Percentiles rank a stretch among this genome's conserved stretches.
phyloP scores from a whole-genome alignment of 1,140 invertebrate species.

The Macrosteles quadrilineatus region DNA sequence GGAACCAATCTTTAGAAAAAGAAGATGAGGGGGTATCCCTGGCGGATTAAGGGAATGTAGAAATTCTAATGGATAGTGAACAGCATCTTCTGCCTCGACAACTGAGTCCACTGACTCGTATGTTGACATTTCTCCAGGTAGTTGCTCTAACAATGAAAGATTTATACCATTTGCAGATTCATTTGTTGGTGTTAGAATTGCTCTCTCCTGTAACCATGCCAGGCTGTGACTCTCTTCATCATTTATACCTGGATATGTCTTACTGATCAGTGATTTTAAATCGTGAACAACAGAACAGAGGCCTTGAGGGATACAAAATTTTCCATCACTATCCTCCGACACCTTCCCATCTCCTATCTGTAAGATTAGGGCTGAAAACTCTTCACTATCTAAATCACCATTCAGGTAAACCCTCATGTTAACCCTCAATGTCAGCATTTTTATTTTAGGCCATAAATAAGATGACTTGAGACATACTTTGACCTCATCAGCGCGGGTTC shows the following conservation, averaged over 20 bases:
- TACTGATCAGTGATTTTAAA: not conserved
- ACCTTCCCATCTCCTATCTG: not conserved
- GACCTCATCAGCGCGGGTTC: not conserved
- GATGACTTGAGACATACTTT: not conserved
- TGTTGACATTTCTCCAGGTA: not conserved
- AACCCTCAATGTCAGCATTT: conserved; percentile 3
- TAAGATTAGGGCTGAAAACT: not conserved
- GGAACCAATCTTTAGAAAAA: too few relatives aligned
- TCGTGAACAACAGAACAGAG: not conserved
- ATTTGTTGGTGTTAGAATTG: not conserved
- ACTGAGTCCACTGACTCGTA: conserved; percentile 40
- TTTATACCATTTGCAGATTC: not conserved
- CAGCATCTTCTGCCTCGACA: conserved; percentile 42
- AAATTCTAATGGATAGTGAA: conserved; percentile 49
- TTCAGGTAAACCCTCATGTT: conserved; percentile 5
- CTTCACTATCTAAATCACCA: not conserved
- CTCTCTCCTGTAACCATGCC: conserved; percentile 5
- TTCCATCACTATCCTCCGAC: not conserved
- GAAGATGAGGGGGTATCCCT: conserved; percentile 48
- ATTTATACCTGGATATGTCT: not conserved
- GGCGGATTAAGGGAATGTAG: conserved; percentile 47
- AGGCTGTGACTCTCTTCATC: not conserved
- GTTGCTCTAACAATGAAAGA: conserved; percentile 4
- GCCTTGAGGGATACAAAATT: not conserved
- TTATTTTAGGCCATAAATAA: not conserved